phyloP scores from a whole-genome alignment of 2,888 invertebrate species.

The Empis stercorea region DNA sequence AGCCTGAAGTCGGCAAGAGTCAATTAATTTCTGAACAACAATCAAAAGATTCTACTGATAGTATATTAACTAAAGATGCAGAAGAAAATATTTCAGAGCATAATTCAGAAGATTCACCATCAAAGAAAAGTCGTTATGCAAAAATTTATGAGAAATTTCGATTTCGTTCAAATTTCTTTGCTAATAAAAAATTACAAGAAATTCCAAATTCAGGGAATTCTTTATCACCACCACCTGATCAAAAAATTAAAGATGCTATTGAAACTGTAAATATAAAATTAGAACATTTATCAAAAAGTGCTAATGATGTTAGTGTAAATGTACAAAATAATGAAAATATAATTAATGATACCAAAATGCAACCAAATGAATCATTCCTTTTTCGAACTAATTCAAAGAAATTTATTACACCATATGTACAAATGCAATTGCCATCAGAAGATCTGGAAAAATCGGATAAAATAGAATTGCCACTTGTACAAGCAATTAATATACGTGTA shows the following conservation, averaged over 20 bases:
- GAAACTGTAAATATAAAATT: slow-evolving; percentile 28
- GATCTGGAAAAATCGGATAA: too few species aligned
- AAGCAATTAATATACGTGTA: slow-evolving; percentile 31
- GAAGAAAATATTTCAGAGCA: slow-evolving; percentile 2
- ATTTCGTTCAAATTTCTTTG: slow-evolving; percentile 20
- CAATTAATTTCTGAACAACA: not conserved
- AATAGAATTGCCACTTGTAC: slow-evolving; percentile 15
- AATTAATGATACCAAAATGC: slow-evolving; percentile 22
- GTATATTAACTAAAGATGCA: not conserved
- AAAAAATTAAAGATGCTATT: slow-evolving; percentile 28
- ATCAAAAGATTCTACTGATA: not conserved
- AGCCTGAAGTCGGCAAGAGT: not conserved
- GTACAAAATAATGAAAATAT: slow-evolving; percentile 18
- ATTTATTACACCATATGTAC: slow-evolving; percentile 11
- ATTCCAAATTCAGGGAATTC: slow-evolving; percentile 10
- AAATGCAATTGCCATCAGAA: not conserved
- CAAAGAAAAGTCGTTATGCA: slow-evolving; percentile 17
- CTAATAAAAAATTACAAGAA: not conserved
- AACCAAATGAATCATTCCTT: slow-evolving; percentile 53
- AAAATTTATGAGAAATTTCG: slow-evolving; percentile 31
- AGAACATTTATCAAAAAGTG: slow-evolving; percentile 16
- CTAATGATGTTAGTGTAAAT: slow-evolving; percentile 7
- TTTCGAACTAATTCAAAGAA: slow-evolving; percentile 41
- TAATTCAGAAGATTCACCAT: slow-evolving; percentile 10
- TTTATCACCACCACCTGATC: slow-evolving; percentile 17